Evolutionary conservation across 2,888 invertebrate species (phyloP).

Genomic region (Callyntrura guangdongensis): DNA sequence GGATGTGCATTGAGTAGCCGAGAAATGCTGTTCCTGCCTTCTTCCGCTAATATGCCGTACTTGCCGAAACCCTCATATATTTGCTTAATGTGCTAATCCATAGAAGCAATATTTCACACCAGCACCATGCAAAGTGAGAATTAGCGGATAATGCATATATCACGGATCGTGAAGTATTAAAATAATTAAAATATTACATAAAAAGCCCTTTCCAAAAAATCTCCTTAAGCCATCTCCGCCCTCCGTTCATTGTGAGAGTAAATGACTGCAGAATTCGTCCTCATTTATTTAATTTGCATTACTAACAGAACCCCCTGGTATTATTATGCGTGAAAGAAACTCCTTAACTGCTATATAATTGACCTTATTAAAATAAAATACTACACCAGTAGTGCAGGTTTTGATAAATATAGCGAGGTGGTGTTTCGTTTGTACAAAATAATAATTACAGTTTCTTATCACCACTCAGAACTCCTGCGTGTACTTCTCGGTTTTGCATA

Average conservation of each 20-base stretch:
- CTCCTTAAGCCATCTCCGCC: constrained; percentile 6
- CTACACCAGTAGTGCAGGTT: neutral
- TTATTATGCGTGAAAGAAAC: constrained; percentile 42
- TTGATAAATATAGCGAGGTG: constrained; percentile 10
- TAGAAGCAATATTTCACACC: constrained; percentile 4
- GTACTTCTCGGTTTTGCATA: neutral
- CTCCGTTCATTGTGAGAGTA: neutral
- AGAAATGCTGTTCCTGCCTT: neutral
- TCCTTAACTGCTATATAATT: constrained; percentile 34
- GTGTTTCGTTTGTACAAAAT: constrained; percentile 21
- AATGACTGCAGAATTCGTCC: constrained; percentile 19
- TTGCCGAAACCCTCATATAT: neutral
- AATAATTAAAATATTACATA: constrained; percentile 40
- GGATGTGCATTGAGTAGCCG: neutral
- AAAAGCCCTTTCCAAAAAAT: neutral
- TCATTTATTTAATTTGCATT: constrained; percentile 52
- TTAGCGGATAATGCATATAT: neutral
- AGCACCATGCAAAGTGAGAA: constrained; percentile 16
- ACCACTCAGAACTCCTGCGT: neutral
- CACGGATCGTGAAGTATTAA: neutral
- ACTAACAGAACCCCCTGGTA: constrained; percentile 19
- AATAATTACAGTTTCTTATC: constrained; percentile 44
- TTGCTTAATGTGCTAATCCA: neutral
- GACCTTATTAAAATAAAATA: constrained; percentile 33
- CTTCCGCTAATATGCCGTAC: neutral